Evolutionary conservation across 2,797 vertebrate species (phyloP).

Genomic region (Ambastaia sidthimunki): DNA sequence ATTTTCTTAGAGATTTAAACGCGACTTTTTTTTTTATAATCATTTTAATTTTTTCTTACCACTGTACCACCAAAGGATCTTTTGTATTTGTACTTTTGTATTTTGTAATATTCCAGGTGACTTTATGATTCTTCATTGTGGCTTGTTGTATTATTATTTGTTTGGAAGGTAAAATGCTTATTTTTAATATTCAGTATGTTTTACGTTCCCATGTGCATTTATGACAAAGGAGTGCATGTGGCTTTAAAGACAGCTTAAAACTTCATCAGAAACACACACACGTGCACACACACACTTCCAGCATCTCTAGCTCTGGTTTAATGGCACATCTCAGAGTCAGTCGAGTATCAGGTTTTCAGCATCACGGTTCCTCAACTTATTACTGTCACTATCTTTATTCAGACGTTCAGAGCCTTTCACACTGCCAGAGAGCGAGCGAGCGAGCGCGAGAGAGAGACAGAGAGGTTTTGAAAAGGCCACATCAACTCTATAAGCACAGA

Average conservation of each 20-base stretch:
- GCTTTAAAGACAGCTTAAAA: background rate
- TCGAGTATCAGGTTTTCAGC: conserved; percentile 25
- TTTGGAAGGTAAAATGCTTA: too few species aligned
- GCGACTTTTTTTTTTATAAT: too few species aligned
- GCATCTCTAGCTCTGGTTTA: conserved; percentile 5
- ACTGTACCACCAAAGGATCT: too few species aligned
- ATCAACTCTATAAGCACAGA: conserved; percentile 47
- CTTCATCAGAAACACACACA: background rate
- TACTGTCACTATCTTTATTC: conserved; percentile 38
- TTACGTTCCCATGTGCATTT: too few species aligned
- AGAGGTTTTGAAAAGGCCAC: conserved; percentile 56
- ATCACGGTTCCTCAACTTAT: conserved; percentile 7
- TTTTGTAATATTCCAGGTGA: too few species aligned
- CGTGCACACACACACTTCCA: background rate
- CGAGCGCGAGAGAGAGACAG: conserved; percentile 12
- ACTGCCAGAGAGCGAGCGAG: background rate
- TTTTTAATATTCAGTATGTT: too few species aligned
- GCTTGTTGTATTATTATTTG: too few species aligned
- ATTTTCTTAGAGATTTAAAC: too few species aligned
- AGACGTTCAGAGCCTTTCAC: conserved; percentile 34
- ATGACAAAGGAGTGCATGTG: background rate
- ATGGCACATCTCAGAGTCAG: conserved; percentile 1
- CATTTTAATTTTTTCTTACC: too few species aligned
- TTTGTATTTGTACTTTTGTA: too few species aligned
- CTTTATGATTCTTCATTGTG: too few species aligned